A percentile compares a stretch with the other conserved stretches of the same genome.
Evolutionary conservation across 2,797 vertebrate genomes (phyloP).

Genomic region (Pipistrellus nathusii): DNA sequence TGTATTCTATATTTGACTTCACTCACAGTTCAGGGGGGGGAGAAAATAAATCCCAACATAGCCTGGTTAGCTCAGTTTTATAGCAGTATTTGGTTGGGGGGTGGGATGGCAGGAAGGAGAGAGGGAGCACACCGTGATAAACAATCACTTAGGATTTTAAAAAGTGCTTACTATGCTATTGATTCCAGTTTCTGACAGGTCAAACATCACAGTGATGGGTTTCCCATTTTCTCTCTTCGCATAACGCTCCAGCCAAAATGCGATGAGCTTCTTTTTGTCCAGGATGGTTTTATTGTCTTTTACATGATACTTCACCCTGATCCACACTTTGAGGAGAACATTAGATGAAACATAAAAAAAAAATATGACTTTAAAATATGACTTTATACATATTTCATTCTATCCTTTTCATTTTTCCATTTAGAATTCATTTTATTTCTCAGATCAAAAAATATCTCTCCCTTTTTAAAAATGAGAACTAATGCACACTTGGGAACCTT

Average conservation of each 20-base stretch:
- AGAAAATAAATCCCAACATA: neutral
- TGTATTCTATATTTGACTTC: conserved; percentile 20
- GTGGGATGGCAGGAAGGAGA: neutral
- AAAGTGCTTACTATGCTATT: conserved; percentile 94
- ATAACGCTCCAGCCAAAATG: conserved; percentile 98
- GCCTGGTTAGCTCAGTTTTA: conserved; percentile 21
- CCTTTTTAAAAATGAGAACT: conserved; percentile 43
- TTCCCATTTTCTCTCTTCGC: conserved; percentile 96
- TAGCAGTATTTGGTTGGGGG: neutral
- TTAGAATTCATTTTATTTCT: conserved; percentile 55
- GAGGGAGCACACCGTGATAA: neutral
- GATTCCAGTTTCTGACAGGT: conserved; percentile 96
- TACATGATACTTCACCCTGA: conserved; percentile 95
- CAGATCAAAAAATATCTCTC: conserved; percentile 37
- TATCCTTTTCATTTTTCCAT: conserved; percentile 39
- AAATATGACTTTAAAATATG: conserved; percentile 29
- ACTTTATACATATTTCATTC: neutral
- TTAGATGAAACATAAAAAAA: conserved; percentile 55
- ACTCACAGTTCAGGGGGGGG: neutral
- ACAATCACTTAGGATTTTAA: conserved; percentile 41
- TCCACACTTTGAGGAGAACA: conserved; percentile 93
- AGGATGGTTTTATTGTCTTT: conserved; percentile 93
- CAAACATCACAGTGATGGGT: conserved; percentile 96
- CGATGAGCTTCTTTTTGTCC: conserved; percentile 97
- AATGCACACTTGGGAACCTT: neutral